Evolutionary conservation across 2,888 invertebrate species (phyloP).

Genomic region (Allygus modestus): DNA sequence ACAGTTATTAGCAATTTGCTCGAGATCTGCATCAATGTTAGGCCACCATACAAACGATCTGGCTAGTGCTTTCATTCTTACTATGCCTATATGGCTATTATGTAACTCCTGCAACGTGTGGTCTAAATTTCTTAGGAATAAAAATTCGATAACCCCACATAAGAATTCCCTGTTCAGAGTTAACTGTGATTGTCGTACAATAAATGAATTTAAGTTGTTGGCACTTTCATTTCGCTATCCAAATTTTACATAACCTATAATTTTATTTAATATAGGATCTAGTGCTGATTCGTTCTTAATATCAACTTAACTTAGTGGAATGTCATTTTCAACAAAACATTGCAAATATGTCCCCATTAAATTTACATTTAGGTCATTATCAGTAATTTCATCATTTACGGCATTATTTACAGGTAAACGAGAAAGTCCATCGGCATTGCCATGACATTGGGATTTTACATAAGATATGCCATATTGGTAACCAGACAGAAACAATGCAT

Average conservation of each 20-base stretch:
- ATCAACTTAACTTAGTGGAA: constrained; percentile 14
- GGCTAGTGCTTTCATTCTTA: constrained; percentile 47
- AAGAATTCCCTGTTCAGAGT: not conserved
- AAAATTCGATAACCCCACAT: constrained; percentile 48
- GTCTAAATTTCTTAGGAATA: not conserved
- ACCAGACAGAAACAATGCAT: constrained; percentile 37
- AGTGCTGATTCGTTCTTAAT: not conserved
- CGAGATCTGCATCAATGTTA: constrained; percentile 32
- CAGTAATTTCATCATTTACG: not conserved
- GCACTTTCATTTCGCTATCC: not conserved
- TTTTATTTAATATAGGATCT: not conserved
- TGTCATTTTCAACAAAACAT: not conserved
- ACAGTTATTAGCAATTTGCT: constrained; percentile 18
- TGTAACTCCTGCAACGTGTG: constrained; percentile 28
- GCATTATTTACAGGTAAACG: constrained; percentile 29
- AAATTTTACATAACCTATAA: constrained; percentile 39
- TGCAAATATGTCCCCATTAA: constrained; percentile 47
- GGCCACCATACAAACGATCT: constrained; percentile 58
- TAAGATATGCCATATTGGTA: constrained; percentile 53
- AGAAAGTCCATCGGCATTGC: constrained; percentile 48
- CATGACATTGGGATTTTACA: no score
- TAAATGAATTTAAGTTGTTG: no score
- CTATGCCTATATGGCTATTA: constrained; percentile 50
- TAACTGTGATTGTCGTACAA: not conserved
- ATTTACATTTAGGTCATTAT: not conserved